Evolutionary conservation across 2,888 invertebrate genomes (phyloP).

Genomic region (Mesorhabditis sp.): DNA sequence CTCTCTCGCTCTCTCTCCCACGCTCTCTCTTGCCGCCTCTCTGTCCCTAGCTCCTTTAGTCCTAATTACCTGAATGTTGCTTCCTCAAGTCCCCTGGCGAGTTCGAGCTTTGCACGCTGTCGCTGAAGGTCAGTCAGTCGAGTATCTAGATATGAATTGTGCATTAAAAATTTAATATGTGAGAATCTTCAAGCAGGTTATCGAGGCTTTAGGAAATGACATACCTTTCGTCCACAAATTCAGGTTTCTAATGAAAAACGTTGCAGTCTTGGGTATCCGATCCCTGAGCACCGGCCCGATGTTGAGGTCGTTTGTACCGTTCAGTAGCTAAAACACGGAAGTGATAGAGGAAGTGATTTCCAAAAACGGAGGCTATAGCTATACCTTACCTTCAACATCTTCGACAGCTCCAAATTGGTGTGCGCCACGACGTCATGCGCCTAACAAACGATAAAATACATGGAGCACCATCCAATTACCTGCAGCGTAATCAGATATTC

Average conservation of each 20-base stretch:
- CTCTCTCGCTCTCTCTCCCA: no score
- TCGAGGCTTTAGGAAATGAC: no score
- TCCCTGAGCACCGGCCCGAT: not conserved
- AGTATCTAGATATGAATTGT: no score
- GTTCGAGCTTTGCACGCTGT: not conserved
- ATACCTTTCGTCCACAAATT: not conserved
- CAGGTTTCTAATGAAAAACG: not conserved
- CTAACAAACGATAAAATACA: no score
- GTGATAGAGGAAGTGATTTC: no score
- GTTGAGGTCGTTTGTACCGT: not conserved
- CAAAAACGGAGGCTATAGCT: no score
- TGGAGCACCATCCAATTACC: no score
- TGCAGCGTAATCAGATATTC: not conserved
- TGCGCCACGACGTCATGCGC: not conserved
- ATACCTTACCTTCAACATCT: not conserved
- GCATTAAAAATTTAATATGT: no score
- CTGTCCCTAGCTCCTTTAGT: no score
- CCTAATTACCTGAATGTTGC: not conserved
- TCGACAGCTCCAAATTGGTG: not conserved
- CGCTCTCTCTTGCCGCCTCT: no score
- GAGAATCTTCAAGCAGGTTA: no score
- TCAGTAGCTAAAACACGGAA: not conserved
- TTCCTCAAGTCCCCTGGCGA: not conserved
- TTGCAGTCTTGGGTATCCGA: not conserved
- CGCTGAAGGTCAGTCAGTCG: not conserved